phyloP scores from a whole-genome alignment of 1,140 invertebrate genomes.

The Cotesia glomerata region DNA sequence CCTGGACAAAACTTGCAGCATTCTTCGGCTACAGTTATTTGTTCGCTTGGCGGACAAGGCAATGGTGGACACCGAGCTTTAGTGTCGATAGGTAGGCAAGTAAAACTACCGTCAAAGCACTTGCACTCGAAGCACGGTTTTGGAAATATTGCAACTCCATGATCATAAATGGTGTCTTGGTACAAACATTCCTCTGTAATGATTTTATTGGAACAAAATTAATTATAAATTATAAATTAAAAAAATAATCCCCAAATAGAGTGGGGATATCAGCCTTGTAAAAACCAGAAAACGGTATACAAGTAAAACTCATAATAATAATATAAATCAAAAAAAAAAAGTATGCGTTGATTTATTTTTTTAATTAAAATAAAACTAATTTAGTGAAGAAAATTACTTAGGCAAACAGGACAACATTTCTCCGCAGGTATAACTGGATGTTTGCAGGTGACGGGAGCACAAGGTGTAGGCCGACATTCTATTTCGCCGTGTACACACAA shows the following conservation, averaged over 20 bases:
- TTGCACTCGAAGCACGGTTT: slow-evolving; percentile 77
- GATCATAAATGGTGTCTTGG: slow-evolving; percentile 79
- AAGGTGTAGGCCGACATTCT: slow-evolving; percentile 79
- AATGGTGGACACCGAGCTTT: slow-evolving; percentile 79
- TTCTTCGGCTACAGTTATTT: slow-evolving; percentile 81
- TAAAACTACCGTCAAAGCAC: slow-evolving; percentile 81
- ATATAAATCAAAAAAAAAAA: too few relatives aligned
- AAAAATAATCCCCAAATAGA: too few relatives aligned
- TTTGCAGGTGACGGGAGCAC: slow-evolving; percentile 77
- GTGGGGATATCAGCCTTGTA: too few relatives aligned
- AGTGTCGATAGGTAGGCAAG: slow-evolving; percentile 76
- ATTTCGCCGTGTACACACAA: slow-evolving; percentile 84
- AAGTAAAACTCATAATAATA: too few relatives aligned
- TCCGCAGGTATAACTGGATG: slow-evolving; percentile 78
- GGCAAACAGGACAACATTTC: slow-evolving; percentile 84
- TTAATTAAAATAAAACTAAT: not conserved
- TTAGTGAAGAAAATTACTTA: slow-evolving; percentile 71
- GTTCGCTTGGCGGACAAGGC: slow-evolving; percentile 77
- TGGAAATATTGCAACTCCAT: slow-evolving; percentile 77
- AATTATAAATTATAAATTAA: too few relatives aligned
- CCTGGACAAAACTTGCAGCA: slow-evolving; percentile 92
- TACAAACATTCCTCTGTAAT: slow-evolving; percentile 79
- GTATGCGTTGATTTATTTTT: too few relatives aligned
- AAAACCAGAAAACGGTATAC: too few relatives aligned
- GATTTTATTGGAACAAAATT: not conserved